Base-by-base conservation (phyloP, 53 echinoderm and acorn worm genomes). In the Zoroaster sp. region DNA sequence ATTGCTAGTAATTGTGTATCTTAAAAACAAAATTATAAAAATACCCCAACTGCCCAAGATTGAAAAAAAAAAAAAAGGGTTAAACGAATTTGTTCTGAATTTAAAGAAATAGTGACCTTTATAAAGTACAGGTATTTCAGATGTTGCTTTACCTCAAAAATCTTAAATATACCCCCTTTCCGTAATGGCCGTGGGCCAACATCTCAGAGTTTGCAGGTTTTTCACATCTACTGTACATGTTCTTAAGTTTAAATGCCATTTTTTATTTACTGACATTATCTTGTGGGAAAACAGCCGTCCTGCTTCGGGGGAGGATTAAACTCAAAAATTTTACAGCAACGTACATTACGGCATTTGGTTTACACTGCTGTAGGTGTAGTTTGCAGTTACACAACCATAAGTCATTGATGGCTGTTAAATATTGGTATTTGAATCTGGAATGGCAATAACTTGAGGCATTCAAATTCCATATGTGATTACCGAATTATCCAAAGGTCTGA, bases 391-490 rank as follows among this genome's bases (percentile, higher is more conserved):
- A n/a, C n/a, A n/a, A n/a, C n/a, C n/a, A 71, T 33, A 71, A 37
- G 35, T 6, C 4, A 18, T 25, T 6, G 30, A 7, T 15, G 67
- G 31, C 71, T 46, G 71, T 70, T 71, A 9, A 45, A 85, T 71
- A 31, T 85, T 35, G 72, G 28, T 85, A 37, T 85, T n/a, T 35
- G 49, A 71, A 85, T 47, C 1, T n/a, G 70, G 72, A 40, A 70
- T 85, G 85, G 85, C 85, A 85, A 34, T 72, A 85, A 70, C 85
- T 85, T 70, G 69, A 85, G 85, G 85, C 85, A 71, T 71, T 34
- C 38, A 85, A 85, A 85, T 85, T 85, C 85, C 85, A 70, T 32
- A 47, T 71, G 85, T 66, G 85, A 85, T 85, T 85, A 85, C 36
- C 51, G 39, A 85, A 49, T 85, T 66, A 71, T 85, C 49, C 79